Base-by-base conservation (phyloP, 2,113 vertebrate species). In the Austrofundulus limnaeus region DNA sequence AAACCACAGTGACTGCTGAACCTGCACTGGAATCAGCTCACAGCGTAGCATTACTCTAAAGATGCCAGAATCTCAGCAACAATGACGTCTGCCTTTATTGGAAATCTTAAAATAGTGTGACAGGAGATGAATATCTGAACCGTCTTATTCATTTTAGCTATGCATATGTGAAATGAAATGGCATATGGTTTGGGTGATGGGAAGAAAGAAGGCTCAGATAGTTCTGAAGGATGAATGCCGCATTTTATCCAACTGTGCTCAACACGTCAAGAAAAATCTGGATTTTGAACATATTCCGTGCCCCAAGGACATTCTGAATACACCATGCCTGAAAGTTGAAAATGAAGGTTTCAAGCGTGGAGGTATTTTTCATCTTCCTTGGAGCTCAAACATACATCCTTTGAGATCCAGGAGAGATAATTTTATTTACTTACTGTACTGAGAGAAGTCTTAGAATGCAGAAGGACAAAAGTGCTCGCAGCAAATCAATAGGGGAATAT, bases 401-500 rank as follows among this genome's bases (percentile, higher is more conserved):
- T 41, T 72, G 11, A 59, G 25, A 69, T 41, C 50, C 57, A 48
- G 25, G 20, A 38, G 23, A 46, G 45, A 51, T 64, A 42, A 64
- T 69, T 57, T 75, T 56, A 28, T 76, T 80, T 61, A 25, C 61
- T 49, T 56, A 66, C 10, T 57, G 48, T 69, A 65, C 31, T 46
- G 46, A 52, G 39, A 69, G 19, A 52, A 56, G 47, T 42, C 61
- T 77, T 51, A 24, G 34, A 69, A 71, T 59, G 38, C 68, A 81
- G 51, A 78, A 60, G 79, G 55, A 78, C 60, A 77, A 73, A 83
- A 59, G 41, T 25, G 53, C 23, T 55, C 25, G 60, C 71, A 79
- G 71, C 60, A 67, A 65, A 75, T 89, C 84, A 64, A 83, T 87
- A 80, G 54, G 23, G 37, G 21, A 63, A 74, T 58, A 72, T 25